A percentile compares a stretch with the other conserved stretches of the same genome.
These are phyloP conservation scores for Hippocampus abdominalis DNA, from an alignment of 2,113 vertebrate species.

Conservation along the genomic window DNA sequence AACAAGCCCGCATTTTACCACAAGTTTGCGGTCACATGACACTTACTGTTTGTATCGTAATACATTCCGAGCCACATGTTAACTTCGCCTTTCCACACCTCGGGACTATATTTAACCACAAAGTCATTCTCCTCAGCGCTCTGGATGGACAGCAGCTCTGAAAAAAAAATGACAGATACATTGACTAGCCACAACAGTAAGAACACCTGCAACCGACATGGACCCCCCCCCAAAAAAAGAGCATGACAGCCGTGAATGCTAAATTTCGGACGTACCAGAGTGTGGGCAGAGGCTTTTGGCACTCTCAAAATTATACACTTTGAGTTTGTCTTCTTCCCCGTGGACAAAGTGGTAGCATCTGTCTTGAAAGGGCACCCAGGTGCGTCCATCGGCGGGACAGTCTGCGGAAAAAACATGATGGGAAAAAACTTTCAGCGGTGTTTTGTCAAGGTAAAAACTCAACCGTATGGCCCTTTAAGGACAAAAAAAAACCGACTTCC, in stretches of 20 bases:
- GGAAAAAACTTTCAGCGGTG: background rate
- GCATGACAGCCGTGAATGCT: too few relatives aligned
- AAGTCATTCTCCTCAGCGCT: slow-evolving; percentile 66
- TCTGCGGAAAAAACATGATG: slow-evolving; percentile 45
- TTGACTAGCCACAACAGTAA: background rate
- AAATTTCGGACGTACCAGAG: slow-evolving; percentile 45
- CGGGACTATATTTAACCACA: slow-evolving; percentile 58
- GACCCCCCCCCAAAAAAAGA: too few relatives aligned
- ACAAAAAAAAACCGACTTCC: too few relatives aligned
- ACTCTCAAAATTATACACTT: slow-evolving; percentile 61
- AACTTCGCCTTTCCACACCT: slow-evolving; percentile 68
- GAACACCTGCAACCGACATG: background rate
- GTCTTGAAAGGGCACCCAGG: slow-evolving; percentile 66
- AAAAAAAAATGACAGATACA: background rate
- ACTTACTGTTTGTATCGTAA: slow-evolving; percentile 70
- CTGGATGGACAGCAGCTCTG: slow-evolving; percentile 69
- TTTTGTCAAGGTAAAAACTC: background rate
- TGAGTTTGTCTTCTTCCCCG: slow-evolving; percentile 64
- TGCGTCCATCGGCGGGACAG: slow-evolving; percentile 72
- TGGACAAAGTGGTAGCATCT: slow-evolving; percentile 76
- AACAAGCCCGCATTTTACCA: background rate
- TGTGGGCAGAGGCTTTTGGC: slow-evolving; percentile 58
- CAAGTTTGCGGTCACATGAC: background rate
- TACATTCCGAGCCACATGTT: slow-evolving; percentile 73
- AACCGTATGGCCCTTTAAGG: background rate